Evolutionary conservation across 1,140 invertebrate species (phyloP).

Genomic region (Scylla paramamosain): DNA sequence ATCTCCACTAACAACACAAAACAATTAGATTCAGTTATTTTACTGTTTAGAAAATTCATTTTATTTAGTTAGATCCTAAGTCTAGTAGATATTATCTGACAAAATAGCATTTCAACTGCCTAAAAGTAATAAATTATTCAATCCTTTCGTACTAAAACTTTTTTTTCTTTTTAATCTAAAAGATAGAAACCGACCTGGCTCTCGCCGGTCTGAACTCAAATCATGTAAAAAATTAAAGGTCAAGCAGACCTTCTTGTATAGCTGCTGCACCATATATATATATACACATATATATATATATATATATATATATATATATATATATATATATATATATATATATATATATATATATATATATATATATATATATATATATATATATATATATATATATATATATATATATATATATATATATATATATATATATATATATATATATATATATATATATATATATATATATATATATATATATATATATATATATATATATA

Average conservation of each 20-base stretch:
- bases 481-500: conserved; percentile 52
- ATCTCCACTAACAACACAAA: conserved; percentile 79
- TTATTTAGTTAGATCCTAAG: conserved; percentile 85
- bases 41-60: conserved; percentile 78
- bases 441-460: conserved; percentile 52
- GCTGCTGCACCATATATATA: neutral
- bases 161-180: neutral
- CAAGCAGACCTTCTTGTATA: neutral
- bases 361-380: neutral
- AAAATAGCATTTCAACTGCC: neutral
- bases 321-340: neutral
- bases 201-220: neutral
- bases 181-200: neutral
- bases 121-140: neutral
- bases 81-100: conserved; percentile 76
- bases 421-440: conserved; percentile 47
- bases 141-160: neutral
- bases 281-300: conserved; percentile 48
- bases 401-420: conserved; percentile 52
- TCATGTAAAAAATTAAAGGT: conserved; percentile 5
- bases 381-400: conserved; percentile 52
- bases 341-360: conserved; percentile 43
- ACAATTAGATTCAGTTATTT: neutral
- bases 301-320: conserved; percentile 47
- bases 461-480: conserved; percentile 45